Evolutionary conservation across 2,113 vertebrate genomes (phyloP), one percentile per base, ranked within the genome.

Genomic region (Sphyrna mokarran): DNA sequence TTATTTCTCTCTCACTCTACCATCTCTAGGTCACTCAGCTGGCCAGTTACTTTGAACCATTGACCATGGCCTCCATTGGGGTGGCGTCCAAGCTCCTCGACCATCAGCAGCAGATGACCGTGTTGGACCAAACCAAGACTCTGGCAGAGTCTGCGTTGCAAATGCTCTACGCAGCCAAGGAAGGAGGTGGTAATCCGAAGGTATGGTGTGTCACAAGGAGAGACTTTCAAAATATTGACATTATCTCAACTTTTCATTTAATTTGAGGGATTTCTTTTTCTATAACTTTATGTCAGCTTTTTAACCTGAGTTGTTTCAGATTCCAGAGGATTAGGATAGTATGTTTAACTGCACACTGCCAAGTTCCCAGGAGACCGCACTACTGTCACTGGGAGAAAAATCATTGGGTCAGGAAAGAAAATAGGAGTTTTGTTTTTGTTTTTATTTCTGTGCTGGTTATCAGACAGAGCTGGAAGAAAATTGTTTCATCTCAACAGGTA

Each of bases 111-210:
- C 99, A 99, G 97, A 99, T 99, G 98, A 99, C 98, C 0, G 98
- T 99, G 95, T 94, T 99, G 96, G 99, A 99, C 97, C 99, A 99
- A 97, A 99, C 98, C 96, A 99, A 99, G 97, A 99, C 99, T 0
- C 97, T 99, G 1, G 98, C 99, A 0, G 99, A 99, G 96, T 99
- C 99, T 20, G 98, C 99, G 37, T 97, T 99, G 58, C 99, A 99
- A 97, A 99, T 99, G 98, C 96, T 99, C 6, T 99, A 99, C 0
- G 99, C 99, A 2, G 99, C 99, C 96, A 99, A 99, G 96, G 99
- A 99, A 97, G 99, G 99, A 0, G 99, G 99, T 1, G 99, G 99
- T 83, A 99, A 99, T 96, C 99, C 99, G 94, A 99, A 99, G 99
- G 99, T 99, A 97, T 0, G 0, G 16, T 78, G 43, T 0, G 4